These are phyloP conservation scores for Drosophila ustulata DNA, from an alignment of 2,888 invertebrate species.

Conservation along the genomic window DNA sequence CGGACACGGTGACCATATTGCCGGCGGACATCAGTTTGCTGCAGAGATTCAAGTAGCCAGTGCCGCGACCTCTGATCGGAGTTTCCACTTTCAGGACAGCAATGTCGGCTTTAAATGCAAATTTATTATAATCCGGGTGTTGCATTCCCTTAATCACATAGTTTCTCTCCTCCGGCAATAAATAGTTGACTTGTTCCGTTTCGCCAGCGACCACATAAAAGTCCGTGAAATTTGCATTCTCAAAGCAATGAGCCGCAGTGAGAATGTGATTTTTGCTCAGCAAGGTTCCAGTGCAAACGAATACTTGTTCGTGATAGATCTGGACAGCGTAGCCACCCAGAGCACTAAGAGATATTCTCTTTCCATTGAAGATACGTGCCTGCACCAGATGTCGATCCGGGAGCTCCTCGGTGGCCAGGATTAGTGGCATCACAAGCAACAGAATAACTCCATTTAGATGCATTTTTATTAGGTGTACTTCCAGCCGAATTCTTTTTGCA, in stretches of 20 bases:
- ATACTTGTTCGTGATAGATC: neutral
- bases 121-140: constrained; percentile 33
- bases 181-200: neutral
- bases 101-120: constrained; percentile 45
- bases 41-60: constrained; percentile 38
- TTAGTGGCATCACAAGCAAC: neutral
- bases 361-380: constrained; percentile 37
- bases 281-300: constrained; percentile 46
- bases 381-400: neutral
- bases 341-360: neutral
- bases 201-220: constrained; percentile 33
- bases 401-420: neutral
- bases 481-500: neutral
- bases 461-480: constrained; percentile 15
- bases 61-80: neutral
- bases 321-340: constrained; percentile 46
- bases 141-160: neutral
- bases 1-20: constrained; percentile 34
- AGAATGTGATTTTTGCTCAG: constrained; percentile 33
- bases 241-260: constrained; percentile 54
- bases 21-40: neutral
- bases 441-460: neutral
- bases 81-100: constrained; percentile 29
- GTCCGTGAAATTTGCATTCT: neutral
- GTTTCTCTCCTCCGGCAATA: constrained; percentile 13